Evolutionary conservation across 2,888 invertebrate genomes (phyloP), one percentile per base, ranked within the genome.

Genomic region (Sinhomidia bicolor): DNA sequence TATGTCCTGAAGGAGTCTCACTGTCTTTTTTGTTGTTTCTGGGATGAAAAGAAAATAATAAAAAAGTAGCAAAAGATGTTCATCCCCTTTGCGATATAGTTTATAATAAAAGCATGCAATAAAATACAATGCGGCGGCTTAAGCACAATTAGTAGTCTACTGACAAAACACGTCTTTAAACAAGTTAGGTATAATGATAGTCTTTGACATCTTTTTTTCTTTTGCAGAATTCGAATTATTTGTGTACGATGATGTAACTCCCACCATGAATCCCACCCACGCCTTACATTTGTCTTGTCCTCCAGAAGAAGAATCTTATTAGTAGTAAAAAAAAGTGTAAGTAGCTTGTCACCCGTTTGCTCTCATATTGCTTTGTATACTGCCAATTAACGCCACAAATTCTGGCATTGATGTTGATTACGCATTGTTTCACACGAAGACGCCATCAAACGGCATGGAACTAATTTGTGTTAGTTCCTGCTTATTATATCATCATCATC

Each of bases 1-100:
- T 81, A 81, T 81, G 65, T 81, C 81, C 81, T 81, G 65, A n/a
- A 81, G 81, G 65, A 81, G 14, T 78, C 68, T 26, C 12, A 14
- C 44, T n/a, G 41, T 71, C 47, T 44, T 81, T 68, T 68, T 47
- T n/a, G 29, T 29, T 47, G 10, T 51, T 81, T 60, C n/a, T 32
- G 32, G 68, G 1, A 20, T 41, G 14, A 14, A 68, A 20, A 29
- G 26, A 57, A 32, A 65, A 65, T 65, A 32, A 2, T 20, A 26
- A 20, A 14, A 47, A 47, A 26, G 44, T 1, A 26, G 26, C 5
- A 47, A 2, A 32, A 65, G 32, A 32, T 29, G 51, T 47, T 1
- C 47, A 23, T 44, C 12, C 47, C 2, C 1, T 47, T 47, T n/a
- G n/a, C n/a, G n/a, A n/a, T n/a, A n/a, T n/a, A n/a, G 68, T 7